Conservation (phyloP, 2,888 invertebrate genomes). For the Orchesellides sinensis region DNA sequence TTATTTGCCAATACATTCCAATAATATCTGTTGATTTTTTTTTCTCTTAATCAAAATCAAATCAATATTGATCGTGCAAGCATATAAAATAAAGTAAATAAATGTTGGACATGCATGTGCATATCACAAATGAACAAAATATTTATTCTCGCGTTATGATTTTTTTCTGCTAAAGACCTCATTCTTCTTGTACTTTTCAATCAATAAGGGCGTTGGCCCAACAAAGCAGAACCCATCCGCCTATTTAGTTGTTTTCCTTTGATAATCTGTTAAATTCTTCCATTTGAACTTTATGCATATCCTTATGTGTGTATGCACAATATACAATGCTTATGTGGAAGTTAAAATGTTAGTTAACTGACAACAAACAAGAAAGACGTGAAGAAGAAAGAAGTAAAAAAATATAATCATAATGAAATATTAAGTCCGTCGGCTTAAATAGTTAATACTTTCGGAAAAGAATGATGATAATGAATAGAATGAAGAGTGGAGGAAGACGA, state of each 20-base stretch:
- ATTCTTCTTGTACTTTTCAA: conserved; percentile 65
- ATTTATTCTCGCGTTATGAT: background rate
- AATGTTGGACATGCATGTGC: conserved; percentile 22
- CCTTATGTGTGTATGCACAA: no score
- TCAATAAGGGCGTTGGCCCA: conserved; percentile 74
- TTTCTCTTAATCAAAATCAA: conserved; percentile 5
- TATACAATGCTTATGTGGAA: background rate
- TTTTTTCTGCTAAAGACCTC: conserved; percentile 22
- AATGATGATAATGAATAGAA: conserved; percentile 23
- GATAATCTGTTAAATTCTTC: conserved; percentile 41
- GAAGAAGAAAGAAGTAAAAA: conserved; percentile 10
- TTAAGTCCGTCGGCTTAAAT: conserved; percentile 44
- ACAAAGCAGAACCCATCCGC: conserved; percentile 38
- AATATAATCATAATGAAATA: conserved; percentile 20
- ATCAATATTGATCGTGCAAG: no score
- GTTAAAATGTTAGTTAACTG: conserved; percentile 29
- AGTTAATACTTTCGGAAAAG: conserved; percentile 33
- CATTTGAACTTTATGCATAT: conserved; percentile 36
- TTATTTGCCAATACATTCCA: no score
- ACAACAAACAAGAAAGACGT: conserved; percentile 6
- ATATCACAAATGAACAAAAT: background rate
- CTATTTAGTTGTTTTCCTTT: conserved; percentile 46
- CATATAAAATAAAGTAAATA: no score
- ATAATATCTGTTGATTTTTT: no score
- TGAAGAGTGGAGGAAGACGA: background rate